Evolutionary conservation across 2,113 vertebrate species (phyloP), one percentile per base, ranked within the genome.

Genomic region (Jaculus jaculus): DNA sequence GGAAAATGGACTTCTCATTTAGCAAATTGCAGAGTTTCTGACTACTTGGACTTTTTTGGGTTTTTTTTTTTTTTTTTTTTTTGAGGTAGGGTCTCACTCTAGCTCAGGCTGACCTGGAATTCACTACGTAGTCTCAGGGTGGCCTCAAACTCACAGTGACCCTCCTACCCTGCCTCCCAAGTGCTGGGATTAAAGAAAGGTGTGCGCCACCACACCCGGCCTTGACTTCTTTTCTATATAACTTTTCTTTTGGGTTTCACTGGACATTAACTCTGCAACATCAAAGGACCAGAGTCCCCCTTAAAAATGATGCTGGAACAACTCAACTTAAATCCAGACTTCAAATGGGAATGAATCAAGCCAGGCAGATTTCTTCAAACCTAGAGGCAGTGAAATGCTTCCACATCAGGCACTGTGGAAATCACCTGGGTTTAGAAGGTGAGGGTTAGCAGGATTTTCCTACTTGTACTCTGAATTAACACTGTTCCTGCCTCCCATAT

Each of bases 191-290:
- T n/a, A n/a, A n/a, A n/a, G n/a, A n/a, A n/a, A n/a, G n/a, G n/a
- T n/a, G n/a, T n/a, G n/a, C n/a, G n/a, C n/a, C n/a, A n/a, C n/a
- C n/a, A n/a, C n/a, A n/a, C n/a, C n/a, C n/a, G n/a, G n/a, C n/a
- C n/a, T 72, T 74, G 32, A 71, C 75, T 61, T 71, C 34, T 26
- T 90, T 73, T 39, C 63, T 84, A 10, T 26, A 20, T 84, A 87
- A 17, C 7, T 42, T 93, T 78, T 34, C 78, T 92, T 78, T 73
- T 87, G 58, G 83, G 72, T 91, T 94, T 80, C 42, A 61, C 32
- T 28, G 0, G 32, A 26, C 28, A 86, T 26, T n/a, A 65, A 34
- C 37, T 93, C 87, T 80, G 54, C 15, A n/a, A 13, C 65, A 34
- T 20, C 54, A 68, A 73, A 21, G 34, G 54, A 68, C 2, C 12